Percentiles rank a stretch among this genome's conserved stretches.
Conservation (phyloP, 2,888 invertebrate genomes). For the Lacanobia wlatinum region DNA sequence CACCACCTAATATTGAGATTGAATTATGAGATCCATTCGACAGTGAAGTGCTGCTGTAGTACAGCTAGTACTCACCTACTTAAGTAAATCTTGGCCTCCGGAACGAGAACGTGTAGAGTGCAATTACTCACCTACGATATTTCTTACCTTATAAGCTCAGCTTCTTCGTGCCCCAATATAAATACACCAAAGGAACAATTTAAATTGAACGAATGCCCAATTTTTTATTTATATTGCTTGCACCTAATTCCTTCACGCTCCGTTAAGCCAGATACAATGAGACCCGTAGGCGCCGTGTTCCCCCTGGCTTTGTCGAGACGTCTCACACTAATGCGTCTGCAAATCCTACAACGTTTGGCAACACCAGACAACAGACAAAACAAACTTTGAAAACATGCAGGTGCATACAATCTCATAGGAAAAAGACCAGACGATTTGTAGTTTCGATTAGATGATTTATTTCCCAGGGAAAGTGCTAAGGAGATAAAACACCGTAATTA, state of each 20-base stretch:
- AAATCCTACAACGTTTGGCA: conserved; percentile 56
- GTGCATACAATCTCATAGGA: conserved; percentile 25
- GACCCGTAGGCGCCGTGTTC: conserved; percentile 65
- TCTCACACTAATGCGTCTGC: conserved; percentile 62
- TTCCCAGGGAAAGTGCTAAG: background rate
- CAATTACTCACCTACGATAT: background rate
- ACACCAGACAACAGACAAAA: conserved; percentile 37
- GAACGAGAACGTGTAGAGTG: background rate
- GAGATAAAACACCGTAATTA: background rate
- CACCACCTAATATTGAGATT: too few relatives aligned
- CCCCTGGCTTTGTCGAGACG: conserved; percentile 60
- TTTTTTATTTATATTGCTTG: conserved; percentile 38
- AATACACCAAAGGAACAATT: conserved; percentile 25
- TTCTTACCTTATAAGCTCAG: background rate
- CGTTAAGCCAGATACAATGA: conserved; percentile 64
- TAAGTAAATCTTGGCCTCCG: background rate
- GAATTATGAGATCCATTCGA: too few relatives aligned
- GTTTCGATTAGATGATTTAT: conserved; percentile 1
- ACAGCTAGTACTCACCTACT: too few relatives aligned
- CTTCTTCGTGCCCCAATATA: conserved; percentile 17
- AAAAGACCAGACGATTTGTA: conserved; percentile 6
- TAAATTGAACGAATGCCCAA: conserved; percentile 38
- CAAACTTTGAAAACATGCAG: conserved; percentile 33
- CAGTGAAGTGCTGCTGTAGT: too few relatives aligned
- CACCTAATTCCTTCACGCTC: conserved; percentile 59